Base-by-base conservation (phyloP, 2,888 invertebrate genomes). In the Gymnocheta viridis region DNA sequence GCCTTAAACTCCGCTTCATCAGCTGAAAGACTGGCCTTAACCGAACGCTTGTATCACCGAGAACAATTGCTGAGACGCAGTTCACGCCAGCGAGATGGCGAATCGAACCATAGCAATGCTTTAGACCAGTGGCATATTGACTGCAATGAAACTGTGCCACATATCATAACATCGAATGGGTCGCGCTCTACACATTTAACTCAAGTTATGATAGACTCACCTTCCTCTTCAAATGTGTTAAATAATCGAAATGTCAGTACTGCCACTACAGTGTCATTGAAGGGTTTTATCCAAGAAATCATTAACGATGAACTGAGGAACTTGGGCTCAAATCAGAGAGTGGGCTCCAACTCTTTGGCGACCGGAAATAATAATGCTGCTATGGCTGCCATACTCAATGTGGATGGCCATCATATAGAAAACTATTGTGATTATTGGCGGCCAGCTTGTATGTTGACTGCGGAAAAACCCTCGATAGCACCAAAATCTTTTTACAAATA, bases 401-500 rank as follows among this genome's bases (percentile, higher is more conserved):
- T 92, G 5, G 90, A 91, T 29, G 90, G 89, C 1, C 86, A 85
- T 67, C 90, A 89, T 24, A 88, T 89, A 62, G 90, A 90, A 1
- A 89, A 88, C 14, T 92, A 91, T 79, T 91, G 91, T 64, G 92
- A 92, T 78, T 92, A 90, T 80, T 91, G 91, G 91, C 89, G 92
- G 38, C 91, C 91, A 0, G 88, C 90, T 0, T 91, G 91, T 62
- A 88, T 89, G 82, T 88, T 92, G 4, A 87, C 90, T 0, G 87
- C 89, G 4, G 89, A 89, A 3, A 92, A 91, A 72, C 91, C 91
- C 66, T 88, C 89, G 0, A 81, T 87, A 14, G 89, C 89, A 4
- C 91, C 91, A 0, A 92, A 92, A 82, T 91, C 91, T 29, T 92
- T 90, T 85, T 92, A 92, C 86, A 92, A 91, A 82, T 92, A 92